A percentile compares a stretch with the other conserved stretches of the same genome.
Evolutionary conservation across 2,888 invertebrate genomes (phyloP).

Genomic region (Stenchaetothrips biformis): DNA sequence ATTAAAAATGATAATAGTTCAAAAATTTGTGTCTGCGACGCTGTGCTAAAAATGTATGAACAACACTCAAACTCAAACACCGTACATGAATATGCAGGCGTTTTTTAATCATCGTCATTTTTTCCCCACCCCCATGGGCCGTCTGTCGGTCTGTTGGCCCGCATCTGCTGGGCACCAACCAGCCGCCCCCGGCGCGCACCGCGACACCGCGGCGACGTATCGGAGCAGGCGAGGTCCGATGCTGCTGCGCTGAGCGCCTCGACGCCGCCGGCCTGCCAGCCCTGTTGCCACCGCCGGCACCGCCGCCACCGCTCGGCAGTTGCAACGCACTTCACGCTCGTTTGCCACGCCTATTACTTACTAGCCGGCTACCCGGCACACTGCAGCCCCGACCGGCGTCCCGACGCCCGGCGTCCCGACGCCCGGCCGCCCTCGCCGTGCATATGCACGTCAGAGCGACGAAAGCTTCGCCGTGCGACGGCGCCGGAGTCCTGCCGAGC

Average conservation of each 20-base stretch:
- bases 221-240: not conserved
- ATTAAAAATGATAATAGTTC: too few relatives aligned
- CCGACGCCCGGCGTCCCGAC: not conserved
- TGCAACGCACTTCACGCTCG: constrained; percentile 20
- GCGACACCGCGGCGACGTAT: not conserved
- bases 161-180: not conserved
- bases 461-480: too few relatives aligned
- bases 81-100: too few relatives aligned
- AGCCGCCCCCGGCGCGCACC: not conserved
- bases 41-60: too few relatives aligned
- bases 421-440: not conserved
- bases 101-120: too few relatives aligned
- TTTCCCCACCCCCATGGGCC: not conserved
- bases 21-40: too few relatives aligned
- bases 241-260: not conserved
- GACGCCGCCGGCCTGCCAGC: not conserved
- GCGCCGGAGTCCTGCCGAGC: too few relatives aligned
- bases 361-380: not conserved
- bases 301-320: not conserved
- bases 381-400: not conserved
- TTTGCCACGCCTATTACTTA: constrained; percentile 23
- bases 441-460: too few relatives aligned
- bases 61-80: too few relatives aligned
- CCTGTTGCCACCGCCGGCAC: too few relatives aligned
- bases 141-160: not conserved